phyloP scores from a whole-genome alignment of 2,113 vertebrate species.

The Indicator maculatus region DNA sequence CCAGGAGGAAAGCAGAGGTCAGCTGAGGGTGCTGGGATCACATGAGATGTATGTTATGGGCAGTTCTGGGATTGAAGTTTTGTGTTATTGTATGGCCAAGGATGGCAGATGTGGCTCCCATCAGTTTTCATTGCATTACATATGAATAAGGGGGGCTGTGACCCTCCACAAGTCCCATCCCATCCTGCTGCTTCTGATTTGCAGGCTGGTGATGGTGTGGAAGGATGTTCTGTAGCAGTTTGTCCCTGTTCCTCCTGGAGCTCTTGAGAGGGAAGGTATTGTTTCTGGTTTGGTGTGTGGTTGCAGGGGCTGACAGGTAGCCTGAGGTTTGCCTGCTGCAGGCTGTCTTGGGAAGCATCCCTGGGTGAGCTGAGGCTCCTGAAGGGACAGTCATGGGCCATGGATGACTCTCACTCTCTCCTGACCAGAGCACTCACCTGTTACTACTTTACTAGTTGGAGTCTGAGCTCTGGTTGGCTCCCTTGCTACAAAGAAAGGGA shows the following conservation, averaged over 20 bases:
- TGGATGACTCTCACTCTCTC: neutral
- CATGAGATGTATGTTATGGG: fast-evolving
- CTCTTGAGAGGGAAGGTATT: fast-evolving
- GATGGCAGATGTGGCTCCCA: fast-evolving
- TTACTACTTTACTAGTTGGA: constrained; percentile 47
- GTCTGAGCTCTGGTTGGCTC: constrained; percentile 50
- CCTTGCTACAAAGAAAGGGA: constrained; percentile 47
- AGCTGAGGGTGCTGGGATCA: fast-evolving
- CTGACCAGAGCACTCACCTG: constrained; percentile 32
- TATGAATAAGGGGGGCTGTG: fast-evolving
- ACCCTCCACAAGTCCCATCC: fast-evolving
- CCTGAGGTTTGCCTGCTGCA: neutral
- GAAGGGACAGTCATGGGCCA: neutral
- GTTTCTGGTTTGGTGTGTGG: fast-evolving
- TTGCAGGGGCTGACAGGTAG: fast-evolving
- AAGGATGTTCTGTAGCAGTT: fast-evolving
- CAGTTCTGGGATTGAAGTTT: fast-evolving
- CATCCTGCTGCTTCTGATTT: fast-evolving
- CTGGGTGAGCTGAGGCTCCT: fast-evolving
- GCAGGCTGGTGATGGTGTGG: fast-evolving
- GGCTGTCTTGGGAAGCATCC: neutral
- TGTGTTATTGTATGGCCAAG: fast-evolving
- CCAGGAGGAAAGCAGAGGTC: neutral
- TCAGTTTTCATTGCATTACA: fast-evolving
- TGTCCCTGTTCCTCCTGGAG: fast-evolving